Conservation (phyloP, 2,797 vertebrate species). For the Onychomys arenicola region DNA sequence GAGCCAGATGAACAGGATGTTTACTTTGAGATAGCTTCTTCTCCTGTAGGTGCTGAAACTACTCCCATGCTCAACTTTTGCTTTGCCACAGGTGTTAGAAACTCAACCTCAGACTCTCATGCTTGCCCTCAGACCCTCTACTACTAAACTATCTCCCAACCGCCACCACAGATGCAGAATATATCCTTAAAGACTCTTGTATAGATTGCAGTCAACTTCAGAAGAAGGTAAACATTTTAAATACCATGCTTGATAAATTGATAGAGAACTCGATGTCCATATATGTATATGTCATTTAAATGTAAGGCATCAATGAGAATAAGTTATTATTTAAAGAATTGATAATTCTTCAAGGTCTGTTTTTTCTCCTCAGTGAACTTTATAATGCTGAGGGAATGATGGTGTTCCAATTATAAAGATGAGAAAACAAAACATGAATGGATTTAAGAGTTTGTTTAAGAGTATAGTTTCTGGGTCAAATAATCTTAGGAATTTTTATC, state of each 20-base stretch:
- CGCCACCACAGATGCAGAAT: not conserved
- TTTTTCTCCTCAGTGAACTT: not conserved
- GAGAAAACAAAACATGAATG: not conserved
- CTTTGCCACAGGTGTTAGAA: not conserved
- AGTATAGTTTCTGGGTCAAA: not conserved
- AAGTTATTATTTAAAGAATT: not conserved
- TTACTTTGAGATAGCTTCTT: not conserved
- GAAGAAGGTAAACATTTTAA: not conserved
- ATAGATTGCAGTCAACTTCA: not conserved
- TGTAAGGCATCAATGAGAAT: not conserved
- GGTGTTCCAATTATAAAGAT: not conserved
- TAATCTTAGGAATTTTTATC: not conserved
- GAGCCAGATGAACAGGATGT: not conserved
- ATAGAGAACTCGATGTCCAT: not conserved
- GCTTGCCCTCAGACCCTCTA: not conserved
- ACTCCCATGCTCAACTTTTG: too few species aligned
- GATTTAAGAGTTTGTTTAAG: not conserved
- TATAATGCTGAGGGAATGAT: not conserved
- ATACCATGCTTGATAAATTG: not conserved
- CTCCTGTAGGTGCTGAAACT: not conserved
- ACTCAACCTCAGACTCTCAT: not conserved
- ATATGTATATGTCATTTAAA: not conserved
- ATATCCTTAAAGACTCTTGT: not conserved
- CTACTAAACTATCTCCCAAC: not conserved
- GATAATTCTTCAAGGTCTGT: not conserved